Evolutionary conservation across 2,113 vertebrate genomes (phyloP), one percentile per base, ranked within the genome.

Genomic region (Tricholaema leucomelas): DNA sequence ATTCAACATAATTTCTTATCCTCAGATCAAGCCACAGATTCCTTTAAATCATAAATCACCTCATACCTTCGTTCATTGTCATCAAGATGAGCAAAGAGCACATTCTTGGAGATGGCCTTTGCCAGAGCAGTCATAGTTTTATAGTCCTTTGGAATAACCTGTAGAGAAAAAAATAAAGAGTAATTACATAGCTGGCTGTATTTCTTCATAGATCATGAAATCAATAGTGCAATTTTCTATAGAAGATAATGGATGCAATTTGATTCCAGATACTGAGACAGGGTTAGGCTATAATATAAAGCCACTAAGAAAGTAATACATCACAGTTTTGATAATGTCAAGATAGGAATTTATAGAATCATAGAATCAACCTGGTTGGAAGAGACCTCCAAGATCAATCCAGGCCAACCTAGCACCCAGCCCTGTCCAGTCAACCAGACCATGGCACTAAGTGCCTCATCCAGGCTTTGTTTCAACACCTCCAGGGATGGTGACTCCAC

Each of bases 101-200:
- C 99, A 1, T 99, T 99, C 98, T 98, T 99, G 91, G 99, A 99
- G 89, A 99, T 99, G 92, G 99, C 99, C 92, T 98, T 99, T 67
- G 99, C 99, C 97, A 99, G 95, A 12, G 99, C 99, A 1, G 99
- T 99, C 99, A 99, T 99, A 13, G 99, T 99, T 97, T 99, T 99
- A 94, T 99, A 99, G 98, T 99, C 99, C 96, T 99, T 99, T 56
- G 99, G 99, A 94, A 99, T 99, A 89, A 99, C 99, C 99, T 99
- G 97, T 5, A 28, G 58, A 58, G 61, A 82, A 79, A 54, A 79
- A 40, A 85, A 88, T 1, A 9, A 80, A 70, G 65, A 24, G 63
- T 59, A 72, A 65, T 74, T 76, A 80, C 30, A 70, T 2, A 3
- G 20, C 78, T 87, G 56, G 23, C 9, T 77, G 38, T 71, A 85